Base-by-base conservation (phyloP, 2,797 vertebrate genomes). In the Falco naumanni region DNA sequence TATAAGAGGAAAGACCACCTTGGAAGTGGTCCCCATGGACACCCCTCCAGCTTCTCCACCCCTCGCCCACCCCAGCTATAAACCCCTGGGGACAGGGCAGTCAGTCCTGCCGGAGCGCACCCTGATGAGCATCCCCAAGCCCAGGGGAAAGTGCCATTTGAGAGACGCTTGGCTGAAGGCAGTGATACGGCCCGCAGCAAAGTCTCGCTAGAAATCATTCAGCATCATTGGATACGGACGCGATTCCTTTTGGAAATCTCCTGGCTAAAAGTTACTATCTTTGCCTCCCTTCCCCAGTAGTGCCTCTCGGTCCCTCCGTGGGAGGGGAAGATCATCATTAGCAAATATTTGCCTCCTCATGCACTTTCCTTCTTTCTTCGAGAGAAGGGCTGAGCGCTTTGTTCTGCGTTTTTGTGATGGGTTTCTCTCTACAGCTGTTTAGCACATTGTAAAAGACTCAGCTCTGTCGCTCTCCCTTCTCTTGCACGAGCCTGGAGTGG, bases 71-170 rank as follows among this genome's bases (percentile, higher is more conserved):
- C 9, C 17, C 10, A 9, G 16, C 6, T 81, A 1, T 22, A n/a
- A 47, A 51, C 9, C 10, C 10, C 16, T 50, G 2, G 5, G 51
- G 29, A 31, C 21, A 29, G 51, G 26, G 33, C 0, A 2, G 7
- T 59, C 3, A 39, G 0, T 57, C 31, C 25, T n/a, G 7, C 18
- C 0, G 0, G 11, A 17, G 11, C 4, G 17, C 12, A 84, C 7
- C 18, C n/a, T 28, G 13, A 1, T 0, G 3, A 48, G 22, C 20
- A 57, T 28, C 43, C 47, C 37, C 21, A 4, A 1, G 0, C 25
- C 33, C 0, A 0, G 34, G 12, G 26, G 5, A 81, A 68, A n/a
- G 10, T 60, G 20, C 3, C 7, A 0, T 39, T 1, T 57, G 66
- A 33, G 53, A 85, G 9, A 20, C 0, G 0, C 11, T 11, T 21